Percentiles rank a stretch among this genome's conserved stretches.
Conservation (phyloP, 2,113 vertebrate genomes). For the Podocnemis expansa region DNA sequence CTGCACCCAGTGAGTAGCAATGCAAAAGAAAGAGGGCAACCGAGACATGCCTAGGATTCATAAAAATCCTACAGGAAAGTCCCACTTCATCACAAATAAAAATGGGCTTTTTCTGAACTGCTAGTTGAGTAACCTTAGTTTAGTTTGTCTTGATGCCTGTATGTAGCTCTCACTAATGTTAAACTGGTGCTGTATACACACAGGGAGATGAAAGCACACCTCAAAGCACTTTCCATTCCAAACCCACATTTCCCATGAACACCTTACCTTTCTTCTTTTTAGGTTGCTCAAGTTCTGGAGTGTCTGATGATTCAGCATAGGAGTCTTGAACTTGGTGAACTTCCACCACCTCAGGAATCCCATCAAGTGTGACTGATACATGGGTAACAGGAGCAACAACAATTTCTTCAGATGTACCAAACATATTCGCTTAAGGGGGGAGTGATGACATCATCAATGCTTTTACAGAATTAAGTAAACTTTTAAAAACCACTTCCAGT, state of each 20-base stretch:
- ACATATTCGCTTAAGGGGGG: constrained; percentile 78
- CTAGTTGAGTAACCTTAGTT: background rate
- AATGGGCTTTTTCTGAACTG: background rate
- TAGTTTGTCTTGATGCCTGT: background rate
- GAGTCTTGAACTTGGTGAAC: constrained; percentile 79
- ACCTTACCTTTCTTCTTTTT: constrained; percentile 89
- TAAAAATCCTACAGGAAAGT: background rate
- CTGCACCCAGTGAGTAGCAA: background rate
- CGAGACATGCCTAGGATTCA: background rate
- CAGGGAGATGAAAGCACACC: rapidly evolving
- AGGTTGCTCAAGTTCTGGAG: constrained; percentile 81
- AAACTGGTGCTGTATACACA: background rate
- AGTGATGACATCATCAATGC: background rate
- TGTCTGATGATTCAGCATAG: constrained; percentile 72
- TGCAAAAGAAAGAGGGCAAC: background rate
- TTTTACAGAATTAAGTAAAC: background rate
- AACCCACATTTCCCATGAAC: rapidly evolving
- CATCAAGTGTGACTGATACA: constrained; percentile 87
- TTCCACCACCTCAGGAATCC: constrained; percentile 85
- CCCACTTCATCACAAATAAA: background rate
- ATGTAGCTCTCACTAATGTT: background rate
- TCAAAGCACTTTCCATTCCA: background rate
- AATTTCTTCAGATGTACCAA: constrained; percentile 84
- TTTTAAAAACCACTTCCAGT: constrained; percentile 1
- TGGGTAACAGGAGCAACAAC: constrained; percentile 86